Percentiles rank a stretch among this genome's conserved stretches.
These are phyloP conservation scores for Vanessa tameamea DNA, from an alignment of 1,140 invertebrate species.

Conservation along the genomic window DNA sequence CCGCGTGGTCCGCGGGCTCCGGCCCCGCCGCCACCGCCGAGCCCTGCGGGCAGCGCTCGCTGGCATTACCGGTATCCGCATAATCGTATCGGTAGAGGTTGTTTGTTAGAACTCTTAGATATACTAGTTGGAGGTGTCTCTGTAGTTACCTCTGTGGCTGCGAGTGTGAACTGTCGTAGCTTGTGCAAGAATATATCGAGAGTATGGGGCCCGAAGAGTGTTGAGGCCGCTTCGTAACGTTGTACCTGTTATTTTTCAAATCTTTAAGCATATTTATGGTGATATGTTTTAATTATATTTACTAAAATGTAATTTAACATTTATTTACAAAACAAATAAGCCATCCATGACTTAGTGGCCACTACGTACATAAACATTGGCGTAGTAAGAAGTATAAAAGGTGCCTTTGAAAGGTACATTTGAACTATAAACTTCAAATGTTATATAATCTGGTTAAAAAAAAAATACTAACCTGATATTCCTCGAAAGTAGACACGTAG, in stretches of 20 bases:
- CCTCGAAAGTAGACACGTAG: conserved; percentile 94
- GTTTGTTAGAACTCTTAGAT: too few species aligned
- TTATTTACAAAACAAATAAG: too few species aligned
- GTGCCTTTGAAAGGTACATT: too few species aligned
- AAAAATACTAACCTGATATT: conserved; percentile 89
- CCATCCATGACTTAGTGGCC: too few species aligned
- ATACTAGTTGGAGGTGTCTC: not conserved
- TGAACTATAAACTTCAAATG: not conserved
- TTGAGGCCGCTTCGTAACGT: conserved; percentile 95
- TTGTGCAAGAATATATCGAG: conserved; percentile 90
- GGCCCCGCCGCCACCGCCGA: conserved; percentile 45
- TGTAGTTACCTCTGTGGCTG: conserved; percentile 74
- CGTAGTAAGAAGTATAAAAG: too few species aligned
- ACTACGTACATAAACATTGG: not conserved
- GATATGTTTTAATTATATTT: too few species aligned
- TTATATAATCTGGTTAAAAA: not conserved
- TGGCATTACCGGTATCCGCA: not conserved
- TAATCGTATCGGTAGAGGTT: too few species aligned
- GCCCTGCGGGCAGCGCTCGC: conserved; percentile 42
- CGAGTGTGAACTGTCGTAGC: conserved; percentile 85
- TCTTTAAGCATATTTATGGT: not conserved
- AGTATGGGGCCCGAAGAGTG: conserved; percentile 94
- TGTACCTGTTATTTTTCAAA: conserved; percentile 17
- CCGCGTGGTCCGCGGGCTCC: conserved; percentile 52
- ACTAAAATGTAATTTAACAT: too few species aligned